Conservation (phyloP, 2,888 invertebrate genomes). For the Pantelozetes paolii region DNA sequence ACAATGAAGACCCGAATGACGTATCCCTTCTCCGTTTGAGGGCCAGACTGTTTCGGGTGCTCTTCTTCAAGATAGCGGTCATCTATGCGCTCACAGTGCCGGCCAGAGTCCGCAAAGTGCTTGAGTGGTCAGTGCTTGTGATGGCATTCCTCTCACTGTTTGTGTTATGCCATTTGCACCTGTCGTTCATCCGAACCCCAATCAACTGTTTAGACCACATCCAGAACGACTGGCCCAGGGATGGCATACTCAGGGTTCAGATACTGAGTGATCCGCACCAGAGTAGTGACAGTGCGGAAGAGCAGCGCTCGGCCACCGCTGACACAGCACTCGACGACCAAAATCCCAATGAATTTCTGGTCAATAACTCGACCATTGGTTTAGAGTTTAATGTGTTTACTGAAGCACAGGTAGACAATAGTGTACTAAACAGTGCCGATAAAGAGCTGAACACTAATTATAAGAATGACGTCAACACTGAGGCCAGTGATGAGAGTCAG, state of each 20-base stretch:
- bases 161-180: slow-evolving; percentile 88
- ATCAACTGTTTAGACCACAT: slow-evolving; percentile 87
- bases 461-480: not conserved
- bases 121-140: slow-evolving; percentile 77
- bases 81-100: slow-evolving; percentile 85
- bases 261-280: slow-evolving; percentile 53
- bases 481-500: not conserved
- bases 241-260: slow-evolving; percentile 89
- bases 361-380: slow-evolving; percentile 8
- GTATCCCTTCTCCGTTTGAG: slow-evolving; percentile 62
- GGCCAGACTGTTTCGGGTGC: slow-evolving; percentile 86
- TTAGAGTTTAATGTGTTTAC: not conserved
- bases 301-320: no score
- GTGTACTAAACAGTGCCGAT: no score
- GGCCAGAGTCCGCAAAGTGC: slow-evolving; percentile 69
- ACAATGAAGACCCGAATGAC: slow-evolving; percentile 36
- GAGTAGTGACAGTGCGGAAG: not conserved
- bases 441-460: no score
- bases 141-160: slow-evolving; percentile 62
- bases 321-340: not conserved
- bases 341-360: not conserved
- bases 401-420: not conserved
- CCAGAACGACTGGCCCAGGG: slow-evolving; percentile 83
- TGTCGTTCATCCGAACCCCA: slow-evolving; percentile 85
- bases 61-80: slow-evolving; percentile 70